Conservation (phyloP, 2,888 invertebrate genomes). For the Ditylenchus weischeri region DNA sequence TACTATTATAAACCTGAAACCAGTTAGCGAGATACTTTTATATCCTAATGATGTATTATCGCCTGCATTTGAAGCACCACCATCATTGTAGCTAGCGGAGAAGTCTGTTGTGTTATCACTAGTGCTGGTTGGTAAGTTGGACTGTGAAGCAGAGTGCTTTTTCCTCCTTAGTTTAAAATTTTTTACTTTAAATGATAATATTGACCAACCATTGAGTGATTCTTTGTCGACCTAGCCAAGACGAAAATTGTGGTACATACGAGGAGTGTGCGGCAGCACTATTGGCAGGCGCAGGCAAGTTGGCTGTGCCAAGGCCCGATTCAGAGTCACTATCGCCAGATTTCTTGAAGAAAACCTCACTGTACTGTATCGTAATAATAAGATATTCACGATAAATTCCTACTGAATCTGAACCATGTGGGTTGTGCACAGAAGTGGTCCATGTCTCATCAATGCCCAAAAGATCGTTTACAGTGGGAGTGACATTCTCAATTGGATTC, state of each 20-base stretch:
- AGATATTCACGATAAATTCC: neutral
- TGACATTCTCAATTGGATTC: neutral
- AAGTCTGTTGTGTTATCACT: constrained; percentile 29
- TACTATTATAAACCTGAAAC: neutral
- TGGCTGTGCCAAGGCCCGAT: neutral
- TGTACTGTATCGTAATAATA: neutral
- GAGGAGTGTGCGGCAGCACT: constrained; percentile 20
- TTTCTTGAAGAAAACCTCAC: neutral
- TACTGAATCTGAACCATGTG: neutral
- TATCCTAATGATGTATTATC: neutral
- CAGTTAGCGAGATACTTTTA: constrained; percentile 1
- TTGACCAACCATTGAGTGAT: constrained; percentile 33
- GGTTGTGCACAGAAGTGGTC: constrained; percentile 13
- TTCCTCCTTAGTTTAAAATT: constrained; percentile 30
- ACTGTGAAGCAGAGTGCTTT: constrained; percentile 36
- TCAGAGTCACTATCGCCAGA: constrained; percentile 25
- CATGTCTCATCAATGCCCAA: constrained; percentile 25
- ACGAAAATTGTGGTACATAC: constrained; percentile 37
- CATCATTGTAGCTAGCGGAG: constrained; percentile 29
- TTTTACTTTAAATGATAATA: neutral
- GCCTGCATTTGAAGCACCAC: constrained; percentile 13
- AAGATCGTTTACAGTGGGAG: constrained; percentile 35
- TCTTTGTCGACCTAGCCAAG: constrained; percentile 40
- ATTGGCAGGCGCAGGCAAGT: neutral
- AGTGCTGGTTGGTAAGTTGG: constrained; percentile 32